Evolutionary conservation across 2,113 vertebrate genomes (phyloP), one percentile per base, ranked within the genome.

Genomic region (Narcine bancroftii): DNA sequence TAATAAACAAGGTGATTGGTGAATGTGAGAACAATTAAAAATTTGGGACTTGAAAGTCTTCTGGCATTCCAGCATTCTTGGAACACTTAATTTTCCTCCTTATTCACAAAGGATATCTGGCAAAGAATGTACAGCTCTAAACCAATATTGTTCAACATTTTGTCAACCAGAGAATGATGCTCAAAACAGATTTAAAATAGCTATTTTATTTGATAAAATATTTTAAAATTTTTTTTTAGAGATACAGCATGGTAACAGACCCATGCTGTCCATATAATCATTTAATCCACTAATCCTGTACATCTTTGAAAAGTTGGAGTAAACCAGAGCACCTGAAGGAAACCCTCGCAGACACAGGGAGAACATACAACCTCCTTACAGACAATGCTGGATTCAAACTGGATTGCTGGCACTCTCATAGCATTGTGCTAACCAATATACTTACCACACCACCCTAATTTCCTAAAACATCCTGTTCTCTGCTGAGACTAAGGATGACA

Each of bases 131-230:
- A 69, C 6, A 36, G 65, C 36, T 47, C 21, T 17, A 45, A 71
- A 33, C 71, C 63, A 69, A 13, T 33, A 10, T 39, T 69, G 10
- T 69, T 36, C 24, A 1, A 33, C 1, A 26, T 29, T 26, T 47
- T 33, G 26, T 69, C 63, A 89, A 42, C 89, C 71, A 11, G 39
- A 33, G 42, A 69, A 42, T 5, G 47, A 33, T 26, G 21, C 7
- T 71, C 5, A 71, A 87, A 91, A 45, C 24, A 91, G 45, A 33
- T 91, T 33, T 47, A 42, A 69, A 91, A 91, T 69, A 69, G 89
- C 15, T 13, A 17, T 53, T 91, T 91, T 24, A 91, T 13, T n/a
- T 91, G 89, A 91, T 47, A 47, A 26, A 15, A 36, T 7, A 56
- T 63, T 91, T 71, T 29, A 2, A 91, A 91, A 69, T 47, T 24